These are phyloP conservation scores for Hemibagrus guttatus DNA, from an alignment of 2,797 vertebrate species.

Conservation along the genomic window DNA sequence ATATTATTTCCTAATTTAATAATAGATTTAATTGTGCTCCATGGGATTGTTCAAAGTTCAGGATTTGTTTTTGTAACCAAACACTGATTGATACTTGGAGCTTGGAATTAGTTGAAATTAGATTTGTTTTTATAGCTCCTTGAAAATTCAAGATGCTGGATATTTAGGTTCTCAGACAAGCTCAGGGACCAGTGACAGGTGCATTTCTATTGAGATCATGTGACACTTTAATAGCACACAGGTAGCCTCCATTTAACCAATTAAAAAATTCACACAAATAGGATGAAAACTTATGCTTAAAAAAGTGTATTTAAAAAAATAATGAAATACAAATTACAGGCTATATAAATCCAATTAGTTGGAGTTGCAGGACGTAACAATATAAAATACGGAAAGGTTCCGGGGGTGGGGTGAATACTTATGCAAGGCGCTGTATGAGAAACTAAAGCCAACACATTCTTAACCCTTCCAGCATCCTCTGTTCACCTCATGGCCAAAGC, in stretches of 20 bases:
- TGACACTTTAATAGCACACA: background rate
- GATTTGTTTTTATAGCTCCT: background rate
- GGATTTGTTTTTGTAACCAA: background rate
- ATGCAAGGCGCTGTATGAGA: background rate
- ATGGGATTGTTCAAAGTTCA: background rate
- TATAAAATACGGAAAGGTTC: background rate
- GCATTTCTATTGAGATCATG: background rate
- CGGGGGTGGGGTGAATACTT: background rate
- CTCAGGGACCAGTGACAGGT: background rate
- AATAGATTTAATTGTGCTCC: background rate
- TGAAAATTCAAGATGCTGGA: background rate
- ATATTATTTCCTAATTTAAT: background rate
- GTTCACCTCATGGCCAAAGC: slow-evolving; percentile 58
- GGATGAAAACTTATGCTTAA: background rate
- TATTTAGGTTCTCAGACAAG: background rate
- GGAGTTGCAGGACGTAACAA: background rate
- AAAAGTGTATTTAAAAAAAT: background rate
- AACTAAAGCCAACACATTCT: slow-evolving; percentile 7
- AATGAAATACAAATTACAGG: background rate
- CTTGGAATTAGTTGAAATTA: background rate
- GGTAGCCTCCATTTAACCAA: background rate
- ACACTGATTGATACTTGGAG: background rate
- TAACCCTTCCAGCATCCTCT: slow-evolving; percentile 38
- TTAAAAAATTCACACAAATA: background rate
- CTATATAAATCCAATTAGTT: too few species aligned